Evolutionary conservation across 2,113 vertebrate species (phyloP), one percentile per base, ranked within the genome.

Genomic region (Thinocorus orbignyianus): DNA sequence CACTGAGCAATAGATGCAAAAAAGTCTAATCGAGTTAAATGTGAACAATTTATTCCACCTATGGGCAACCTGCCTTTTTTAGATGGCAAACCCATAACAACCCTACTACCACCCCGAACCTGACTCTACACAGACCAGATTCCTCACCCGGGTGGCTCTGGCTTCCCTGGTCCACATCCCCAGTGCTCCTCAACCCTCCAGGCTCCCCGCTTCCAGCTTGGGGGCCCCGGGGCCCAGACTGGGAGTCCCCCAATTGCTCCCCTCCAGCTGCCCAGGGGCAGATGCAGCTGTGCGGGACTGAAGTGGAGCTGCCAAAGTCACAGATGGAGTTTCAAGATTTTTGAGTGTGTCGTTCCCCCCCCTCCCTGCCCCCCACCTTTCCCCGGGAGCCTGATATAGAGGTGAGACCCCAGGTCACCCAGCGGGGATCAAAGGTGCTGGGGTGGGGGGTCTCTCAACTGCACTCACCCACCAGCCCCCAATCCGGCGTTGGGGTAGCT

Each of bases 261-360:
- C 62, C n/a, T 84, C 49, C 54, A 81, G 65, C 57, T 57, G 61
- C 33, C 69, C 26, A 23, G 3, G 0, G 37, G 7, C 58, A 77
- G 46, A 35, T 48, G 64, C 57, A 68, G 58, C 51, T 62, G 70
- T 55, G 25, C 3, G 0, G 78, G 81, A 64, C 66, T 37, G 13
- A 92, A 93, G 73, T 1, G 23, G 41, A 92, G 48, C 54, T 55
- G 51, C 35, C 76, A 28, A 93, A 95, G 90, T 94, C 69, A 31
- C 30, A 44, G 33, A 65, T 5, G 1, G 88, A 97, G 88, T 96
- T 96, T 60, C 37, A 69, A 48, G 28, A 65, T 79, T 92, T 86
- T 37, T 44, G 3, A 90, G 33, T 10, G 39, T 60, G 23, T 37
- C 15, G 17, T n/a, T n/a, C n/a, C n/a, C n/a, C n/a, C n/a, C n/a